Evolutionary conservation across 2,113 vertebrate genomes (phyloP), one percentile per base, ranked within the genome.

Genomic region (Sorex araneus): DNA sequence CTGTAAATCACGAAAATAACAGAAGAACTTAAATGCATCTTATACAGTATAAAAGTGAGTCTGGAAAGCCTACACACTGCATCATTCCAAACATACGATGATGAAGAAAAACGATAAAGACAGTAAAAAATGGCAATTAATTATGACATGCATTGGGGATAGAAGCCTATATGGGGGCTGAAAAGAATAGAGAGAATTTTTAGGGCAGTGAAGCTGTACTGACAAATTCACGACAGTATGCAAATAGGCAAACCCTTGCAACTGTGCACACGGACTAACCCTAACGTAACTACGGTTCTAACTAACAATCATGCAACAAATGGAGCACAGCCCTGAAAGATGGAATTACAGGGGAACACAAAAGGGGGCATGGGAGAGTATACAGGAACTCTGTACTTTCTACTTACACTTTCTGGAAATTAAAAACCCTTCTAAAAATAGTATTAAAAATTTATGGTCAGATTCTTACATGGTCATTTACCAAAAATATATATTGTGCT

Each of bases 31-130:
- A 90, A 84, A 54, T 87, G 40, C 11, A 87, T 19, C 87, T 0
- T 80, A 28, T 30, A 90, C 73, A 89, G 64, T 60, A 19, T 85
- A 77, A 93, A 34, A 92, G 66, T 60, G 30, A 45, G 74, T 78
- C 28, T 73, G 27, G 27, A 86, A 57, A 73, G n/a, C 60, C 25
- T 40, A 75, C 28, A 75, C 10, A 87, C 11, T 70, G 19, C 79
- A 50, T 70, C 13, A 87, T 79, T 84, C 69, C 40, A 87, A 92
- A 3, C 75, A 45, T 1, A 87, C 40, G 60, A 87, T 19, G 83
- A 50, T 78, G 57, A 92, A 87, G 79, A 45, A 27, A 91, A 93
- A 25, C 30, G 36, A n/a, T 0, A 54, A 11, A 92, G 40, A 67
- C 2, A 87, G 40, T 75, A 69, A 90, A 79, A 84, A 83, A 60